Percentiles rank a stretch among this genome's conserved stretches.
Evolutionary conservation across 1,140 invertebrate genomes (phyloP).

Genomic region (Aphelenchoides fujianensis): DNA sequence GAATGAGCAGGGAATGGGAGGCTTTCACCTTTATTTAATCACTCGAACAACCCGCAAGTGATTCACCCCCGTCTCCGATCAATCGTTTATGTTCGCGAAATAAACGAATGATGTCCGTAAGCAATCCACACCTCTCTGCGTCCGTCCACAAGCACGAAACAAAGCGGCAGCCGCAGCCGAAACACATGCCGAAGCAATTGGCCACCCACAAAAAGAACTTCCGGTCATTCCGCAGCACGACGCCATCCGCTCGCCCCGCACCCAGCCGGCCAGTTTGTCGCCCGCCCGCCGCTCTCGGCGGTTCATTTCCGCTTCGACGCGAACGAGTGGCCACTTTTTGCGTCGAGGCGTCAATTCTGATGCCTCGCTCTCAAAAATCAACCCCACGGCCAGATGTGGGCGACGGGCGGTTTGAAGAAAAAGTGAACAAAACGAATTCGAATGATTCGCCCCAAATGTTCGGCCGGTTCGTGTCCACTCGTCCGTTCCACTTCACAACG

Average conservation of each 20-base stretch:
- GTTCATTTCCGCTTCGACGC: background rate
- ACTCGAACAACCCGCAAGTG: too few relatives aligned
- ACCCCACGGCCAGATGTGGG: background rate
- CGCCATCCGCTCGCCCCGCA: too few relatives aligned
- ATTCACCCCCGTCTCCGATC: too few relatives aligned
- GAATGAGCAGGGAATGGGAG: too few relatives aligned
- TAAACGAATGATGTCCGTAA: too few relatives aligned
- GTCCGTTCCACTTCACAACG: too few relatives aligned
- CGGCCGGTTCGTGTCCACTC: too few relatives aligned
- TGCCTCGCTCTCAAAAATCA: background rate
- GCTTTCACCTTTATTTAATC: too few relatives aligned
- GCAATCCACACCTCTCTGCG: too few relatives aligned
- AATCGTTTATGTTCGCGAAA: too few relatives aligned
- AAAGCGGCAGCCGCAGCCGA: background rate
- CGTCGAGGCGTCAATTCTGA: background rate
- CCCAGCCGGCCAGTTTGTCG: background rate
- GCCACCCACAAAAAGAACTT: background rate
- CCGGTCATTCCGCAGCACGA: conserved; percentile 1
- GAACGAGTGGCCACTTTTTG: background rate
- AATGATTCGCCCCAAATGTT: background rate
- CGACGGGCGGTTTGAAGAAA: background rate
- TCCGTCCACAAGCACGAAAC: background rate
- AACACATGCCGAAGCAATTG: background rate
- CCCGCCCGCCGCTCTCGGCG: background rate
- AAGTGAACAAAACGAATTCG: background rate